These are phyloP conservation scores for Dolomedes plantarius DNA, from an alignment of 2,888 invertebrate species.

Conservation along the genomic window DNA sequence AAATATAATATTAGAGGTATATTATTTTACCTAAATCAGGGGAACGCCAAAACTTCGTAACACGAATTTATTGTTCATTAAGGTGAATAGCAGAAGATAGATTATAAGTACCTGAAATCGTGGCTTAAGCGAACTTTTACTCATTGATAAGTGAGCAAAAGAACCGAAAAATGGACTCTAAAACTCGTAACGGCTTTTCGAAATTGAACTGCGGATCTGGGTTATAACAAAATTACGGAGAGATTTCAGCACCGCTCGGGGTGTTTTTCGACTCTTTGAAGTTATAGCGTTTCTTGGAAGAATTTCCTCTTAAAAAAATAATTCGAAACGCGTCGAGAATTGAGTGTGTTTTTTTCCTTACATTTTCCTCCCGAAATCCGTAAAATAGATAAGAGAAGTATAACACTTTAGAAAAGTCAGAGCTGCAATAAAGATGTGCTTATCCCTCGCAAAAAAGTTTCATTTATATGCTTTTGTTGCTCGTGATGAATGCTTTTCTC, in stretches of 20 bases:
- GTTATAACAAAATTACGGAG: conserved; percentile 4
- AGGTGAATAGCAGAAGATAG: no score
- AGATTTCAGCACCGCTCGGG: not conserved
- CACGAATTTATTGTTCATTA: no score
- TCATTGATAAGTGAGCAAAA: not conserved
- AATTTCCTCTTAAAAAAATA: not conserved
- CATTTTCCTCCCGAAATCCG: not conserved
- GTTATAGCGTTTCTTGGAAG: not conserved
- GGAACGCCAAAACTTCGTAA: no score
- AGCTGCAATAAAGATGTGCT: conserved; percentile 10
- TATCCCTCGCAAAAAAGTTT: not conserved
- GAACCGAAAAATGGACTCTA: not conserved
- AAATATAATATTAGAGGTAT: no score
- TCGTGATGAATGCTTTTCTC: no score
- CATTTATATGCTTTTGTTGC: no score
- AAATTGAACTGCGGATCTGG: conserved; percentile 7
- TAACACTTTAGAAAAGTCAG: not conserved
- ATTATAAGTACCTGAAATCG: no score
- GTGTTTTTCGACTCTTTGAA: not conserved
- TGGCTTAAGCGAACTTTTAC: no score
- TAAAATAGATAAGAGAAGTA: not conserved
- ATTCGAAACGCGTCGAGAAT: not conserved
- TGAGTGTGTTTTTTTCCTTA: not conserved
- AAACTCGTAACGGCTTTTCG: not conserved
- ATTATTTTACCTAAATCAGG: no score